Evolutionary conservation across 2,888 invertebrate species (phyloP).

Genomic region (Calameuta idolon): DNA sequence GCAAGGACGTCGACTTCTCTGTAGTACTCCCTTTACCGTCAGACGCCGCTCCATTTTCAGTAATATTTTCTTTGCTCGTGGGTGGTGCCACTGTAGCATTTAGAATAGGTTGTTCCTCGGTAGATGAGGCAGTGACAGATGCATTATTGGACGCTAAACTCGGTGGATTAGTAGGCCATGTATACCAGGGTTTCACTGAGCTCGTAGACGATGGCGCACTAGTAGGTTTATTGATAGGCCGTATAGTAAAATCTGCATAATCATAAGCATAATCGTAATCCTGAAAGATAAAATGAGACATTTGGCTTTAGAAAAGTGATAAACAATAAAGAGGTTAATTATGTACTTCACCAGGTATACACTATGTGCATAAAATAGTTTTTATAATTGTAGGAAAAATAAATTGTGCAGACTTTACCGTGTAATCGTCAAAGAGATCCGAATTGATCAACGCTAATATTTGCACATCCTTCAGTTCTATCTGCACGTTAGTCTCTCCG

Average conservation of each 20-base stretch:
- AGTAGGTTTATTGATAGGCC: slow-evolving; percentile 66
- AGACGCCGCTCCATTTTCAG: neutral
- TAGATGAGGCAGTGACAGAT: slow-evolving; percentile 4
- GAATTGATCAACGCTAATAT: slow-evolving; percentile 78
- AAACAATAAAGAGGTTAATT: neutral
- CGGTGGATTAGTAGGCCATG: slow-evolving; percentile 36
- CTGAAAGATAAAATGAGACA: slow-evolving; percentile 65
- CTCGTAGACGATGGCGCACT: slow-evolving; percentile 31
- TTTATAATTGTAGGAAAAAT: neutral
- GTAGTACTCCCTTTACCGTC: neutral
- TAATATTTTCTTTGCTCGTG: neutral
- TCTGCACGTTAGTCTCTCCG: slow-evolving; percentile 83
- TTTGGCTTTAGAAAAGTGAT: neutral
- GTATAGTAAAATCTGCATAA: slow-evolving; percentile 79
- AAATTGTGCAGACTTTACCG: slow-evolving; percentile 64
- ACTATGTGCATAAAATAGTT: neutral
- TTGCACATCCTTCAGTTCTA: slow-evolving; percentile 83
- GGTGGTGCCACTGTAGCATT: neutral
- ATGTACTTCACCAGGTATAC: neutral
- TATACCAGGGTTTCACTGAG: slow-evolving; percentile 32
- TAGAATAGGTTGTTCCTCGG: neutral
- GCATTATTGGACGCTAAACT: slow-evolving; percentile 12
- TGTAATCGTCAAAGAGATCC: slow-evolving; percentile 72
- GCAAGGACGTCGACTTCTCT: neutral
- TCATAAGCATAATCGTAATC: slow-evolving; percentile 82